Conservation (phyloP, 2,797 vertebrate genomes). For the Enteromius radiatus region DNA sequence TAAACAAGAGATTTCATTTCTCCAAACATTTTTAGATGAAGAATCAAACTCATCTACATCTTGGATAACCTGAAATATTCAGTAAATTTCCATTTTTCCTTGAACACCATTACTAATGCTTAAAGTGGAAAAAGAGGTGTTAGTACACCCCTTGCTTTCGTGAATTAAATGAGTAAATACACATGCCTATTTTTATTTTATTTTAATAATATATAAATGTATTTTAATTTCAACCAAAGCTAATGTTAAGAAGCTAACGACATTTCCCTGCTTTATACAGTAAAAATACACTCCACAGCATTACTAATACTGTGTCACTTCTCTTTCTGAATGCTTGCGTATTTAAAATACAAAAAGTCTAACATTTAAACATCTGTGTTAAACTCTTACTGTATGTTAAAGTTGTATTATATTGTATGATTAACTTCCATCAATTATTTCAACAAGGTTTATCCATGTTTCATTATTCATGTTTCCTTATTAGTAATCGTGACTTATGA, state of each 20-base stretch:
- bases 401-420: conserved; percentile 4
- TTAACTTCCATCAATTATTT: background rate
- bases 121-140: background rate
- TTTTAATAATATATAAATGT: background rate
- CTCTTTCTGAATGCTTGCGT: background rate
- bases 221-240: background rate
- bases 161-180: background rate
- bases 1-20: background rate
- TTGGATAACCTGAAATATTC: background rate
- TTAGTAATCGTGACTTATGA: background rate
- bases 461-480: background rate
- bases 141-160: background rate
- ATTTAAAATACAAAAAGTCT: background rate
- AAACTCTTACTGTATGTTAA: conserved; percentile 1
- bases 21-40: background rate
- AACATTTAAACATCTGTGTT: background rate
- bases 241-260: background rate
- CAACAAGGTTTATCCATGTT: background rate
- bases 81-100: background rate
- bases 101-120: background rate
- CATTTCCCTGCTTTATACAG: background rate
- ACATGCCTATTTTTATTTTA: background rate
- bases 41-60: background rate
- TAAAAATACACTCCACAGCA: background rate
- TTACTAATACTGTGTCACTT: background rate